Conservation (phyloP, 2,888 invertebrate species). For the Drosophila meridiana region DNA sequence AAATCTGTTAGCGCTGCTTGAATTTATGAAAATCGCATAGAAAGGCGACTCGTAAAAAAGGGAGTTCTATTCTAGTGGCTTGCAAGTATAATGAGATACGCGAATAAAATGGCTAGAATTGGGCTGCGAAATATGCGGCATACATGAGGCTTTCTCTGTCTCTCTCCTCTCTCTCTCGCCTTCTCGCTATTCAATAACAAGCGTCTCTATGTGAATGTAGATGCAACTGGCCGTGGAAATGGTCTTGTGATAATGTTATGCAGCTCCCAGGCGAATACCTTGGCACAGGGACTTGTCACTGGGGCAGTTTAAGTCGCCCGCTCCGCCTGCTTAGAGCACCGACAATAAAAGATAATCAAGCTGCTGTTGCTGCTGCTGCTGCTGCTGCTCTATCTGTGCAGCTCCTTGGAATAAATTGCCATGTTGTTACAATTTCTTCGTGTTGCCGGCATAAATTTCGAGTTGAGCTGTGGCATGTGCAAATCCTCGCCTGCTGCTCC, state of each 20-base stretch:
- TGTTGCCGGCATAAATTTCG: conserved; percentile 78
- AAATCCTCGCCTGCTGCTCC: conserved; percentile 32
- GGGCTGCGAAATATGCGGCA: conserved; percentile 33
- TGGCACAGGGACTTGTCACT: conserved; percentile 56
- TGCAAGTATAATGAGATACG: conserved; percentile 67
- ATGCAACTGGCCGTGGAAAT: conserved; percentile 44
- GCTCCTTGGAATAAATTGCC: conserved; percentile 75
- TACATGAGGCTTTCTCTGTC: neutral
- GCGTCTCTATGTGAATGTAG: conserved; percentile 20
- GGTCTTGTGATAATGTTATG: conserved; percentile 69
- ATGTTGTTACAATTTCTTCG: conserved; percentile 80
- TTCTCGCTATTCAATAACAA: conserved; percentile 9
- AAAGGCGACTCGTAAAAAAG: conserved; percentile 1
- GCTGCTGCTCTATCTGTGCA: conserved; percentile 15
- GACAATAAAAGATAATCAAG: conserved; percentile 71
- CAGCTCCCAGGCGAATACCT: conserved; percentile 57
- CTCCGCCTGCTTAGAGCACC: conserved; percentile 35
- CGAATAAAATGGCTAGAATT: conserved; percentile 20
- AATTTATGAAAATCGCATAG: conserved; percentile 9
- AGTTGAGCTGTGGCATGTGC: conserved; percentile 38
- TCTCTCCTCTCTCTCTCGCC: neutral
- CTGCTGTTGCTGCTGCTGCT: conserved; percentile 14
- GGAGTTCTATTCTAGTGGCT: neutral
- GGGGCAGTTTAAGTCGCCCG: conserved; percentile 40
- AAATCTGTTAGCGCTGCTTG: conserved; percentile 1